phyloP scores from a whole-genome alignment of 1,140 invertebrate genomes.

The Dendroctonus ponderosae region DNA sequence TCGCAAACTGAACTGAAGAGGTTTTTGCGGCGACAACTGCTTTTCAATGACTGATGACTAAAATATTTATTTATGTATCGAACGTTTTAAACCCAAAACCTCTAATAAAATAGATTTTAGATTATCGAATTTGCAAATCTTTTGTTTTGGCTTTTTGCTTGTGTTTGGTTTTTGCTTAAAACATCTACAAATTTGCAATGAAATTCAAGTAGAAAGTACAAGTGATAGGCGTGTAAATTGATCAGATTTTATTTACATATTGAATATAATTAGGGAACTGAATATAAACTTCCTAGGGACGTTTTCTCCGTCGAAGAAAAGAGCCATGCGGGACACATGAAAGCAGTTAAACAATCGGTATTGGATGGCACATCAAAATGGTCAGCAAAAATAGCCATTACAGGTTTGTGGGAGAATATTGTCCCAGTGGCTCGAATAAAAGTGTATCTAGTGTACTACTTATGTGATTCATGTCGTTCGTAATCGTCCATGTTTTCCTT shows the following conservation, averaged over 20 bases:
- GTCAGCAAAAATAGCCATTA: slow-evolving; percentile 99
- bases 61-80: too few species aligned
- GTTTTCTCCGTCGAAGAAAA: slow-evolving; percentile 95
- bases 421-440: slow-evolving; percentile 1
- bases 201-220: too few species aligned
- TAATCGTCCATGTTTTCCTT: slow-evolving; percentile 9
- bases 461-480: slow-evolving; percentile 5
- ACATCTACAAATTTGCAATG: too few species aligned
- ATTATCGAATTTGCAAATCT: too few species aligned
- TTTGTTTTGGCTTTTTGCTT: too few species aligned
- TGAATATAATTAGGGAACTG: not conserved
- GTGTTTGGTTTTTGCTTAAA: too few species aligned
- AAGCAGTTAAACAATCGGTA: slow-evolving; percentile 96
- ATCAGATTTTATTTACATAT: slow-evolving; percentile 1
- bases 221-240: too few species aligned
- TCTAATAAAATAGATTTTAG: too few species aligned
- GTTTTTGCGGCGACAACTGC: too few species aligned
- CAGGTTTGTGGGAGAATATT: slow-evolving; percentile 75
- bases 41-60: too few species aligned
- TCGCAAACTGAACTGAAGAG: too few species aligned
- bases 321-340: slow-evolving; percentile 94
- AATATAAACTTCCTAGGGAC: slow-evolving; percentile 61
- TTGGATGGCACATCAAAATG: slow-evolving; percentile 99
- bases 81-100: too few species aligned
- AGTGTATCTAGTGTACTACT: slow-evolving; percentile 10